Percentiles rank a stretch among this genome's conserved stretches.
Evolutionary conservation across 2,113 vertebrate genomes (phyloP).

Genomic region (Numida meleagris): DNA sequence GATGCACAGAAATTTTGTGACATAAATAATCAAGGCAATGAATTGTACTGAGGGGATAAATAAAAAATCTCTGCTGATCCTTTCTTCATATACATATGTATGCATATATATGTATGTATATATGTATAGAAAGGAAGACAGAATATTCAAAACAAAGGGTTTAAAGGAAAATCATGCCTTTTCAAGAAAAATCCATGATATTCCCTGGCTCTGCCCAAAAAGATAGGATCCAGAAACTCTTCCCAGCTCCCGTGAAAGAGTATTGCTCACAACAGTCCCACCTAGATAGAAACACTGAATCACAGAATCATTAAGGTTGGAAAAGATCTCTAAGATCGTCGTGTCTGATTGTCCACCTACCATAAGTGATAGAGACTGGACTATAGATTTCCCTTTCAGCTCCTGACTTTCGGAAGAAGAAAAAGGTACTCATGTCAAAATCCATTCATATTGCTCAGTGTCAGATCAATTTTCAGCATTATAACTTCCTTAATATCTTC

Average conservation of each 20-base stretch:
- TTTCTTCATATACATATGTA: too few species aligned
- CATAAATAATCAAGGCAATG: background rate
- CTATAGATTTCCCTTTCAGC: background rate
- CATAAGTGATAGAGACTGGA: background rate
- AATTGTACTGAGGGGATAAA: background rate
- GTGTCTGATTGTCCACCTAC: background rate
- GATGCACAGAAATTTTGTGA: background rate
- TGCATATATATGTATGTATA: too few species aligned
- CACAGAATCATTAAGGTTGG: too few species aligned
- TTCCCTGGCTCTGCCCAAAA: background rate
- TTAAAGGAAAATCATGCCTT: background rate
- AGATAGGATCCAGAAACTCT: background rate
- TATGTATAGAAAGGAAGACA: background rate
- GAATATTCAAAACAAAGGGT: background rate
- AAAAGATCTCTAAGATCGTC: too few species aligned
- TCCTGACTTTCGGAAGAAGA: background rate
- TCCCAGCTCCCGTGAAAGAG: background rate
- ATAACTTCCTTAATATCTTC: background rate
- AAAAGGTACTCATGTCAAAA: fast-evolving
- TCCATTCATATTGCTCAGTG: background rate
- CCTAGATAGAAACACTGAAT: too few species aligned
- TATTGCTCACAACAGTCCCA: background rate
- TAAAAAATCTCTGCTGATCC: background rate
- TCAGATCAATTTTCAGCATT: background rate
- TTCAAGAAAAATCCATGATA: background rate